phyloP scores from a whole-genome alignment of 2,888 invertebrate species.

The Seira ritae region DNA sequence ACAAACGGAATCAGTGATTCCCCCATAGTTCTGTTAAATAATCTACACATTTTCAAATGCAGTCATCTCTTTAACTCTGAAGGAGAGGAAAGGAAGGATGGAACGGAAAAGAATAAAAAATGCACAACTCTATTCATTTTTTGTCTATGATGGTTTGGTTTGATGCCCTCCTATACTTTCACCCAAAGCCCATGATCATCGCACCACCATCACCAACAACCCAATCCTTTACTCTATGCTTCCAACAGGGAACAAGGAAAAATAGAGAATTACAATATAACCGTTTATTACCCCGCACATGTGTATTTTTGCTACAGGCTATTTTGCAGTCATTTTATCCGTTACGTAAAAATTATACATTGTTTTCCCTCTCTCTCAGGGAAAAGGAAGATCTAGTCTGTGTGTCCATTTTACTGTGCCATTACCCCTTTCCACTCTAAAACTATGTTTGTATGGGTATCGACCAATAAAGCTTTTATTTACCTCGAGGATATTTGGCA shows the following conservation, averaged over 20 bases:
- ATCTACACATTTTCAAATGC: conserved; percentile 21
- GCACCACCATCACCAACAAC: background rate
- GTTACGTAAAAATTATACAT: background rate
- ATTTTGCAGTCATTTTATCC: background rate
- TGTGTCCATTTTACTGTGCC: conserved; percentile 55
- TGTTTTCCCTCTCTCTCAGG: background rate
- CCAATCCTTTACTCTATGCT: background rate
- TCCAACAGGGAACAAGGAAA: background rate
- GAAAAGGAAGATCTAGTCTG: conserved; percentile 51
- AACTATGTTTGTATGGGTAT: background rate
- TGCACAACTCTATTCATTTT: background rate
- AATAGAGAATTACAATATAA: background rate
- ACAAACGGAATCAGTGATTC: background rate
- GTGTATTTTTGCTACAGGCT: background rate
- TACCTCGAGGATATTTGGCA: conserved; percentile 60
- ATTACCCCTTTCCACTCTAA: conserved; percentile 38
- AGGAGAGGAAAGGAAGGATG: conserved; percentile 16
- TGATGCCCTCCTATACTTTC: no score
- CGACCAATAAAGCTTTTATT: conserved; percentile 48
- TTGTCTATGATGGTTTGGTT: no score
- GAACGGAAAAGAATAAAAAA: background rate
- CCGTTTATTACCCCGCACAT: background rate
- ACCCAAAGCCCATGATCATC: background rate
- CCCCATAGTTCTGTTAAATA: background rate
- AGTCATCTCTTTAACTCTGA: background rate